These are phyloP conservation scores for Amphiprion percula DNA, from an alignment of 2,113 vertebrate genomes.

Conservation along the genomic window DNA sequence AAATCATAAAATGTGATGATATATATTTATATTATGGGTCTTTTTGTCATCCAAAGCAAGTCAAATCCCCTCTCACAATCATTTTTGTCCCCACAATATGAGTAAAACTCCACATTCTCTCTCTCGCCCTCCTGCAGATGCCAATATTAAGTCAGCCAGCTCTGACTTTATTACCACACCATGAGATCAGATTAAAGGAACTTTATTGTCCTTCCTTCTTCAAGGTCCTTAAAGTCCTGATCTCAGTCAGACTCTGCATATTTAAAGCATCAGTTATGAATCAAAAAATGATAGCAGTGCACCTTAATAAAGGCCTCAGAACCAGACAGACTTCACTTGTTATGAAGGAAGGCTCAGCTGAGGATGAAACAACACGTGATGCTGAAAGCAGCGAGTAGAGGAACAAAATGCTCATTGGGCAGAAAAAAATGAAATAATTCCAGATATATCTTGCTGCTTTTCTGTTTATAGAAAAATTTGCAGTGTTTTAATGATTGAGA, in stretches of 20 bases:
- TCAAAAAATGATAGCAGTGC: neutral
- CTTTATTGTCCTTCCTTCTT: constrained; percentile 17
- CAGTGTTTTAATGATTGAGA: no score
- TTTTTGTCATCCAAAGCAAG: neutral
- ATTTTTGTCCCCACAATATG: neutral
- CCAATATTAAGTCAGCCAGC: constrained; percentile 30
- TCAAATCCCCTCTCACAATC: neutral
- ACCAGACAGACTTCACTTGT: neutral
- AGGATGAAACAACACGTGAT: neutral
- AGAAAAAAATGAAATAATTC: no score
- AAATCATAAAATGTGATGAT: no score
- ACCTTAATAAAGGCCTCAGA: neutral
- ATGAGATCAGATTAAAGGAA: constrained; percentile 46
- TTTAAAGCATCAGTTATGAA: neutral
- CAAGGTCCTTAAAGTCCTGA: constrained; percentile 22
- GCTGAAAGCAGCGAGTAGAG: neutral
- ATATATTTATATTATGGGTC: no score
- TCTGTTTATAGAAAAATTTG: no score
- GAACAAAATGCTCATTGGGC: no score
- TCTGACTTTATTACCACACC: constrained; percentile 35
- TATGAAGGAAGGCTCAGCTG: neutral
- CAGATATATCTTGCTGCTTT: no score
- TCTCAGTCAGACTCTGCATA: constrained; percentile 13
- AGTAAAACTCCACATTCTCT: neutral
- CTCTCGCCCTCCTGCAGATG: constrained; percentile 14